Evolutionary conservation across 2,113 vertebrate species (phyloP).

Genomic region (Papio anubis): DNA sequence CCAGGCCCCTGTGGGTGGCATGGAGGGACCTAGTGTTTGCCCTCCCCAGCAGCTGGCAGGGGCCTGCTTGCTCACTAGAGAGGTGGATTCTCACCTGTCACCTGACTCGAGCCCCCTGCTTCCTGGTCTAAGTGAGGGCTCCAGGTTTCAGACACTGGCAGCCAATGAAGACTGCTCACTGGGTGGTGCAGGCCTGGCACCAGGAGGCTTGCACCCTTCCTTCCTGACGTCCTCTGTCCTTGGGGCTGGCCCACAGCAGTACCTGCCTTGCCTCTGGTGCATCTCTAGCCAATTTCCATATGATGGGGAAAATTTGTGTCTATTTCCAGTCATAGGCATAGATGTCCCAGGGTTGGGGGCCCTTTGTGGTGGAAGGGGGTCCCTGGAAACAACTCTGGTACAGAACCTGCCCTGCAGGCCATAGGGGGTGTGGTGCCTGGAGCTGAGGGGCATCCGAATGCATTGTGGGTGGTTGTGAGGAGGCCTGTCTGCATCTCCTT

Average conservation of each 20-base stretch:
- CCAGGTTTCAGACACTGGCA: constrained; percentile 79
- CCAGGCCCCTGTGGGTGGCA: no score
- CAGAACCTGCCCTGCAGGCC: constrained; percentile 84
- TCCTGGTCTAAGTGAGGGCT: constrained; percentile 65
- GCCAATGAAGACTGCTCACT: constrained; percentile 80
- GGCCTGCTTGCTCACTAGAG: constrained; percentile 84
- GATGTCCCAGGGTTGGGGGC: neutral
- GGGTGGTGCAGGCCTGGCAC: constrained; percentile 80
- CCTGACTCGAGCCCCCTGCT: constrained; percentile 67
- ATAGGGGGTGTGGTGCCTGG: fast-evolving
- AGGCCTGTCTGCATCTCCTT: neutral
- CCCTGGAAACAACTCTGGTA: constrained; percentile 86
- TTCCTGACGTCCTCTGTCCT: constrained; percentile 78
- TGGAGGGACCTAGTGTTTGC: neutral
- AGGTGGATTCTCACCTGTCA: constrained; percentile 72
- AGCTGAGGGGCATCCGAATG: neutral
- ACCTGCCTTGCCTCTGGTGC: constrained; percentile 86
- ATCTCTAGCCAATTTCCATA: constrained; percentile 85
- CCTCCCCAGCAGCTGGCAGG: neutral
- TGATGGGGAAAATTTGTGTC: constrained; percentile 72
- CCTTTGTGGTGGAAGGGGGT: constrained; percentile 80
- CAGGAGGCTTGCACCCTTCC: constrained; percentile 66
- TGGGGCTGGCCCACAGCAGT: constrained; percentile 76
- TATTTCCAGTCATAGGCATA: constrained; percentile 79
- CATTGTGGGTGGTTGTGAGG: neutral